phyloP scores from a whole-genome alignment of 2,888 invertebrate species.

The Ectemnius cavifrons region DNA sequence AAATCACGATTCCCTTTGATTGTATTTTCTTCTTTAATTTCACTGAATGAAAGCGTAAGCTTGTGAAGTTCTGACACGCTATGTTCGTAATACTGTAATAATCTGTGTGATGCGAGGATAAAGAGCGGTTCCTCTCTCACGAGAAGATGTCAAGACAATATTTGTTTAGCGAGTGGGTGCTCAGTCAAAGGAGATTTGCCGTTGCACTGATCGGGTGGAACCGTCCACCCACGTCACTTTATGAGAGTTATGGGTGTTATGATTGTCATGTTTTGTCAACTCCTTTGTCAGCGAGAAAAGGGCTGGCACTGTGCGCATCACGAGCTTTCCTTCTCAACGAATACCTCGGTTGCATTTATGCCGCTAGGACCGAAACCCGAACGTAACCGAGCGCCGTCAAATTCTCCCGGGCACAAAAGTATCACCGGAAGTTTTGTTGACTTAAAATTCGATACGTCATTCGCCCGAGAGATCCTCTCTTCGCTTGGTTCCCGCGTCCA shows the following conservation, averaged over 20 bases:
- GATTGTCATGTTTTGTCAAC: slow-evolving; percentile 77
- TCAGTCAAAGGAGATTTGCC: slow-evolving; percentile 50
- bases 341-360: slow-evolving; percentile 25
- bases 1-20: no score
- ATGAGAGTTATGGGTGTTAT: slow-evolving; percentile 65
- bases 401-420: slow-evolving; percentile 63
- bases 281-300: slow-evolving; percentile 68
- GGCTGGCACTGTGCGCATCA: slow-evolving; percentile 50
- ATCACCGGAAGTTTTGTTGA: slow-evolving; percentile 62
- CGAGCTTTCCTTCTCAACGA: slow-evolving; percentile 23
- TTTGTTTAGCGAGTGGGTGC: slow-evolving; percentile 56
- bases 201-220: slow-evolving; percentile 34
- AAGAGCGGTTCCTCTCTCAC: slow-evolving; percentile 26
- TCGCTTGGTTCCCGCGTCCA: slow-evolving; percentile 8
- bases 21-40: no score
- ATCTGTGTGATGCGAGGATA: slow-evolving; percentile 1
- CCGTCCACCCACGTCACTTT: slow-evolving; percentile 60
- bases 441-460: slow-evolving; percentile 69
- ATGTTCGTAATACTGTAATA: slow-evolving; percentile 12
- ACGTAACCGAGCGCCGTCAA: slow-evolving; percentile 50
- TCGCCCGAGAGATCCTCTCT: slow-evolving; percentile 32
- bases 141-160: slow-evolving; percentile 65
- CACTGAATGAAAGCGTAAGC: no score
- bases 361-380: slow-evolving; percentile 10
- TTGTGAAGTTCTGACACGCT: no score